Conservation (phyloP, 2,113 vertebrate genomes). For the Odocoileus hemionus region DNA sequence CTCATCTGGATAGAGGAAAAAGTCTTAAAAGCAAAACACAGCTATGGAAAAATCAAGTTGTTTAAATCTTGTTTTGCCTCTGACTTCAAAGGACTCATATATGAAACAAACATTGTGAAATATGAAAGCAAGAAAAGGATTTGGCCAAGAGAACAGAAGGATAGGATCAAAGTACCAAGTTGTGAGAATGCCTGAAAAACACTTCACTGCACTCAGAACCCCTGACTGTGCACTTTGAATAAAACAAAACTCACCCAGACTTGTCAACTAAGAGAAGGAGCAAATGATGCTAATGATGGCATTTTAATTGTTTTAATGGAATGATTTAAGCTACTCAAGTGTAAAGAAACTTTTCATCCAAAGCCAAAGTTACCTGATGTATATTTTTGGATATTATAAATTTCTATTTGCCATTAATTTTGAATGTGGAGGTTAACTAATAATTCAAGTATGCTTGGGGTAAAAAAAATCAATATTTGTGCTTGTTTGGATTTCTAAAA, state of each 20-base stretch:
- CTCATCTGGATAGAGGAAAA: not conserved
- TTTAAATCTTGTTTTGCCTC: slow-evolving; percentile 30
- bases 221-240: not conserved
- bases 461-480: not conserved
- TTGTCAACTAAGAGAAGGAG: not conserved
- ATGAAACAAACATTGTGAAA: not conserved
- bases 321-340: not conserved
- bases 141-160: slow-evolving; percentile 23
- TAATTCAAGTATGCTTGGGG: not conserved
- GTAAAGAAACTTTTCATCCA: not conserved
- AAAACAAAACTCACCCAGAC: not conserved
- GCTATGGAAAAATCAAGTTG: slow-evolving; percentile 18
- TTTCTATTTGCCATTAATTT: not conserved
- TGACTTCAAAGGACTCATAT: slow-evolving; percentile 48
- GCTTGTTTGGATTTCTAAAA: not conserved
- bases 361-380: not conserved
- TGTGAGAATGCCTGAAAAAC: not conserved
- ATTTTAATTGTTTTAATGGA: not conserved
- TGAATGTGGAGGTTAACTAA: not conserved
- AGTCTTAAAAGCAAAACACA: slow-evolving; percentile 25
- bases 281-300: not conserved
- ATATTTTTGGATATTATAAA: not conserved
- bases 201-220: not conserved
- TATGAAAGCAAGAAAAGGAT: not conserved
- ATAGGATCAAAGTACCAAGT: not conserved